Evolutionary conservation across 2,888 invertebrate species (phyloP).

Genomic region (Melanotus villosus): DNA sequence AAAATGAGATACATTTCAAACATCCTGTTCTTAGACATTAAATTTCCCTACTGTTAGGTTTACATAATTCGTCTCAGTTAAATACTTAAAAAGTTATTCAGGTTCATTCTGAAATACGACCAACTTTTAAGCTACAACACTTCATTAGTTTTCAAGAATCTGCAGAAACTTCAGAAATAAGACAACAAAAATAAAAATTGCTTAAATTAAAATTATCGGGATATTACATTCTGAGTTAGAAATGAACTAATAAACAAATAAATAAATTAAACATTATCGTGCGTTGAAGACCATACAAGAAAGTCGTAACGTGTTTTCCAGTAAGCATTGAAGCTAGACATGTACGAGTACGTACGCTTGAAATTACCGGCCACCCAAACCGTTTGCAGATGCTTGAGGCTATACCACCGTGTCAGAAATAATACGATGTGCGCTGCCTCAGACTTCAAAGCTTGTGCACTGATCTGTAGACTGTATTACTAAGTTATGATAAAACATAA

Average conservation of each 20-base stretch:
- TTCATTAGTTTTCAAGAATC: too few relatives aligned
- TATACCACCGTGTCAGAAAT: constrained; percentile 40
- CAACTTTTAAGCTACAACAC: too few relatives aligned
- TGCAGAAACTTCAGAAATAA: too few relatives aligned
- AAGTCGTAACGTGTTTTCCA: constrained; percentile 9
- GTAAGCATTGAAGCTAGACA: not conserved
- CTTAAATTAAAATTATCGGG: too few relatives aligned
- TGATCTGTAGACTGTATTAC: constrained; percentile 14
- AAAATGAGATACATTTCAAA: too few relatives aligned
- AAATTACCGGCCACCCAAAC: constrained; percentile 43
- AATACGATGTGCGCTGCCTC: constrained; percentile 32
- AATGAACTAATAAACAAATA: not conserved
- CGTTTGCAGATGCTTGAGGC: constrained; percentile 37
- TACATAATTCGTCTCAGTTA: too few relatives aligned
- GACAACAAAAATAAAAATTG: too few relatives aligned
- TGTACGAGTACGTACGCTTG: constrained; percentile 11
- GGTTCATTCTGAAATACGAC: too few relatives aligned
- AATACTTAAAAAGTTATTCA: too few relatives aligned
- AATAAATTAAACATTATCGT: not conserved
- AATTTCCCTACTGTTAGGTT: too few relatives aligned
- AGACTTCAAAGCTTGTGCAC: constrained; percentile 21
- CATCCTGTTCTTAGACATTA: too few relatives aligned
- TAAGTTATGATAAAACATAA: constrained; percentile 17
- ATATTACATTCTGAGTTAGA: too few relatives aligned
- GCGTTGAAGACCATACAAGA: constrained; percentile 3